These are phyloP conservation scores for Drosophila jambulina DNA, from an alignment of 1,140 invertebrate species.

Conservation along the genomic window DNA sequence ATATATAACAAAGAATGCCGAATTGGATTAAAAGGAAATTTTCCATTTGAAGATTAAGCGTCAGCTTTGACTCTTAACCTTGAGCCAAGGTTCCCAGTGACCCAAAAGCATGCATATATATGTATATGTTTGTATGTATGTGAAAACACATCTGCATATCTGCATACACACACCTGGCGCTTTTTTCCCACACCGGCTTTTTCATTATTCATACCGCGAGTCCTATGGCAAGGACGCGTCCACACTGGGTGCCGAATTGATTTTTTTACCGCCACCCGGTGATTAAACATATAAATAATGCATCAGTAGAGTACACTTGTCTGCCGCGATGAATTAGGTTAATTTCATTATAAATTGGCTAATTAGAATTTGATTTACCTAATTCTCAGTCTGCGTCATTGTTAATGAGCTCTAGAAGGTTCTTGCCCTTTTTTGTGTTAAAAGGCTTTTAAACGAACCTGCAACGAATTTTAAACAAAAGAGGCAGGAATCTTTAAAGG, in stretches of 20 bases:
- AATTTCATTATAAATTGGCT: neutral
- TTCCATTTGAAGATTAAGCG: conserved; percentile 36
- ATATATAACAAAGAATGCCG: conserved; percentile 20
- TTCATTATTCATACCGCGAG: conserved; percentile 37
- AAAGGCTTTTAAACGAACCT: neutral
- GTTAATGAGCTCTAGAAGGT: neutral
- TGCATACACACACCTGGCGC: conserved; percentile 15
- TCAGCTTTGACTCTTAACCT: conserved; percentile 29
- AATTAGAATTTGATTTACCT: neutral
- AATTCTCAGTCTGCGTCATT: neutral
- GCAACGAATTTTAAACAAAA: neutral
- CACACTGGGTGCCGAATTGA: conserved; percentile 39
- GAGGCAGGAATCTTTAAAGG: conserved; percentile 15
- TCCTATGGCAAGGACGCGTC: conserved; percentile 64
- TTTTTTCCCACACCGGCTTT: conserved; percentile 49
- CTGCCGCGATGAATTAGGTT: neutral
- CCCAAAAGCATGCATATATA: conserved; percentile 15
- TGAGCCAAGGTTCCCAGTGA: conserved; percentile 59
- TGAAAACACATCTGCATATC: conserved; percentile 13
- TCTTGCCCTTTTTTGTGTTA: neutral
- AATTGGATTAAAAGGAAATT: conserved; percentile 40
- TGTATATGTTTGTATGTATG: neutral
- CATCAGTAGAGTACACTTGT: neutral
- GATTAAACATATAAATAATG: conserved; percentile 2
- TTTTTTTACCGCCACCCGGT: conserved; percentile 39